Percentiles rank a stretch among this genome's conserved stretches.
Conservation (phyloP, 2,888 invertebrate species). For the Ametastegia equiseti region DNA sequence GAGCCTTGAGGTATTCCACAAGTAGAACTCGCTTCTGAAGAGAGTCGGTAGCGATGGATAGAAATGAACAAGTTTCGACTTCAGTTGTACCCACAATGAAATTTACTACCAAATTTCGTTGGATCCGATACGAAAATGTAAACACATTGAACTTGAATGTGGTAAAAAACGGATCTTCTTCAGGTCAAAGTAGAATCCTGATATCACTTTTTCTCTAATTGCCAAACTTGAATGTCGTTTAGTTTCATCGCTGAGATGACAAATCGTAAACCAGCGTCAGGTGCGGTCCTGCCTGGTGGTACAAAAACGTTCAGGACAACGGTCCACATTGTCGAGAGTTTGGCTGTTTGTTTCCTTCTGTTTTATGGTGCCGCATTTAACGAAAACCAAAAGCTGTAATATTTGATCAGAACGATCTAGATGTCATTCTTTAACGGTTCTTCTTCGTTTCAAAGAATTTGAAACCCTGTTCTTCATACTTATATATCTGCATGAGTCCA, state of each 20-base stretch:
- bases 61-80: background rate
- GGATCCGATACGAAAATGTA: background rate
- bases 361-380: background rate
- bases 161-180: background rate
- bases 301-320: slow-evolving; percentile 10
- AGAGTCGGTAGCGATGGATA: slow-evolving; percentile 12
- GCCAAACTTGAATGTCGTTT: background rate
- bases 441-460: background rate
- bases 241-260: slow-evolving; percentile 9
- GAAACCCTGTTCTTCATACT: background rate
- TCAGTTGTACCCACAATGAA: too few relatives aligned
- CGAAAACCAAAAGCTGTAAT: background rate
- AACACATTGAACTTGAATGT: too few relatives aligned
- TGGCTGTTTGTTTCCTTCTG: background rate
- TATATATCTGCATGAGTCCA: background rate
- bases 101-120: too few relatives aligned
- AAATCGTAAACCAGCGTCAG: slow-evolving; percentile 19
- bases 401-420: background rate
- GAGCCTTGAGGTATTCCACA: slow-evolving; percentile 21
- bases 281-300: background rate
- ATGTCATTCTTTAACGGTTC: slow-evolving; percentile 5
- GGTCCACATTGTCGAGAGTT: background rate
- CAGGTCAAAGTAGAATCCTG: background rate
- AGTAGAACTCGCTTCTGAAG: slow-evolving; percentile 17
- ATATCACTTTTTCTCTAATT: background rate